Evolutionary conservation across 2,113 vertebrate genomes (phyloP).

Genomic region (Coryphaenoides rupestris): DNA sequence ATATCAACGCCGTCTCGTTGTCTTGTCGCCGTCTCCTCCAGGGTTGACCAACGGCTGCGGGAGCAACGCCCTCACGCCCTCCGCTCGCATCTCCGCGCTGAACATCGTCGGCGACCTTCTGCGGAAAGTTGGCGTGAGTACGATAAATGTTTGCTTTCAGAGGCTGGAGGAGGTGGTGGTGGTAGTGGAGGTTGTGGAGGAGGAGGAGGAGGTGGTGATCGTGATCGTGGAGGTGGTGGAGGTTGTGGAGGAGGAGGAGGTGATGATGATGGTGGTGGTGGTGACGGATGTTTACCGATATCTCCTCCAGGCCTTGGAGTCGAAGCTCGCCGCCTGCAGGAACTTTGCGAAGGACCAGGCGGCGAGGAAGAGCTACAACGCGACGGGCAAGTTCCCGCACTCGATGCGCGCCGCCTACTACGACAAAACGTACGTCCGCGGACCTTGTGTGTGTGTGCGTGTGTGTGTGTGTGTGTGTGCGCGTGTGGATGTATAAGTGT

Average conservation of each 20-base stretch:
- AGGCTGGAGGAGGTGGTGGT: too few species aligned
- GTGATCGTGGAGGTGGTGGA: too few species aligned
- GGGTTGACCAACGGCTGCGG: constrained; percentile 91
- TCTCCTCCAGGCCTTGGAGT: constrained; percentile 86
- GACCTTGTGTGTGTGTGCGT: too few species aligned
- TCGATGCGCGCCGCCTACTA: constrained; percentile 90
- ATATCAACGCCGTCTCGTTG: background rate
- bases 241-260: too few species aligned
- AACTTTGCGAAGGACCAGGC: constrained; percentile 98
- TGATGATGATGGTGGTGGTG: too few species aligned
- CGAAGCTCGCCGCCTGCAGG: constrained; percentile 93
- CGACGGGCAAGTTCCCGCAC: constrained; percentile 86
- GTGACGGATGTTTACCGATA: too few species aligned
- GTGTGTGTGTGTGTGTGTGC: too few species aligned
- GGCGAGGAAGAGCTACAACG: constrained; percentile 83
- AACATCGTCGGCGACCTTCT: constrained; percentile 98
- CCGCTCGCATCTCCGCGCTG: constrained; percentile 95
- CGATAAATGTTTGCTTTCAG: background rate
- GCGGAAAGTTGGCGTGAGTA: constrained; percentile 95
- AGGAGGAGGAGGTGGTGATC: too few species aligned
- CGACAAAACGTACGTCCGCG: constrained; percentile 84
- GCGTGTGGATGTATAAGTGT: too few species aligned
- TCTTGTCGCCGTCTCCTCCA: constrained; percentile 49
- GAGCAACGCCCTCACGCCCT: constrained; percentile 88
- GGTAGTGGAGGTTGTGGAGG: too few species aligned